Evolutionary conservation across 2,113 vertebrate species (phyloP).

Genomic region (Clupea harengus): DNA sequence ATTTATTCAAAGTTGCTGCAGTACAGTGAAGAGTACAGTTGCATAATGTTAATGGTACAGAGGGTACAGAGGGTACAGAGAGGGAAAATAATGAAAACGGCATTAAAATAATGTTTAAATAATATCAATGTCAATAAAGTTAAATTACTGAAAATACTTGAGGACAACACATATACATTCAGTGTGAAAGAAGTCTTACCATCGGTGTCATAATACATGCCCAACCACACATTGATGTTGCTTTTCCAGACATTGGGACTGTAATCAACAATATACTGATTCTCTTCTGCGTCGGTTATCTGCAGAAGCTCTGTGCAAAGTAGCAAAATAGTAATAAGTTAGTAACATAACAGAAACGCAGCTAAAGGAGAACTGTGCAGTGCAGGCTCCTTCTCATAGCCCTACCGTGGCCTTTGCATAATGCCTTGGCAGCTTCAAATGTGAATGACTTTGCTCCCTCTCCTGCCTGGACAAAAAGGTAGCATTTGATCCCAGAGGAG

Average conservation of each 20-base stretch:
- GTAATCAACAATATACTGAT: conserved; percentile 64
- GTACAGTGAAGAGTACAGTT: neutral
- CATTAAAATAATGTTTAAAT: neutral
- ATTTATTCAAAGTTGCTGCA: neutral
- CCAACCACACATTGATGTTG: conserved; percentile 68
- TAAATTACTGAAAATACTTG: neutral
- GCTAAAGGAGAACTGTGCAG: neutral
- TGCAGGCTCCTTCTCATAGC: neutral
- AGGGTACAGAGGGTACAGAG: neutral
- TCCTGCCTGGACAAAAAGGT: neutral
- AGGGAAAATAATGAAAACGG: neutral
- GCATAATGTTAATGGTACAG: neutral
- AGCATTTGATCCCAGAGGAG: neutral
- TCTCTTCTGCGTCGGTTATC: conserved; percentile 61
- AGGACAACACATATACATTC: neutral
- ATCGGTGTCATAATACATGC: conserved; percentile 67
- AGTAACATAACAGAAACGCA: neutral
- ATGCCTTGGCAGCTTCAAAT: neutral
- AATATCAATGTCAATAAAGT: neutral
- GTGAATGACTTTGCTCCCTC: neutral
- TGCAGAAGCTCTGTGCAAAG: conserved; percentile 66
- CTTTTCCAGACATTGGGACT: conserved; percentile 69
- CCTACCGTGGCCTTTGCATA: neutral
- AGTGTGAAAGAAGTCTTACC: conserved; percentile 51
- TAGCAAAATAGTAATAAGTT: neutral